Base-by-base conservation (phyloP, 2,888 invertebrate genomes). In the Tinea pellionella region DNA sequence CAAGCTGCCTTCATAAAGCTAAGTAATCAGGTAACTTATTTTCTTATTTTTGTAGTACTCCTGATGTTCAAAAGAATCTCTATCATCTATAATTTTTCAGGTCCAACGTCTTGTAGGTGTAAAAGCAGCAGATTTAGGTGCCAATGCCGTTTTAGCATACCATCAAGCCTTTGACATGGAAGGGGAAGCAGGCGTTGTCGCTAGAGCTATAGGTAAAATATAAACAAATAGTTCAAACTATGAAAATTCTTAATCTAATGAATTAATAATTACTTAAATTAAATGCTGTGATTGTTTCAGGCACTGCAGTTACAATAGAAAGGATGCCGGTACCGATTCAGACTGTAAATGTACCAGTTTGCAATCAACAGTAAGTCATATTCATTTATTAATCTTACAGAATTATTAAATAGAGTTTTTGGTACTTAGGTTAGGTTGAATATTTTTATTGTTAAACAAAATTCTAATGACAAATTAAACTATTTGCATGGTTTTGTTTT, bases 111-210 rank as follows among this genome's bases (percentile, higher is more conserved):
- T 95, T 72, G 96, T 98, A 67, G 98, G 98, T 0, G 78, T 97
- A 0, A 98, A 98, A 75, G 97, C 97, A 2, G 89, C 96, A 0
- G 97, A 97, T 72, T 87, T 97, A 63, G 97, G 98, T 11, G 98
- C 96, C 18, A 98, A 98, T 86, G 95, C 97, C 1, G 97, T 98
- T 9, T 92, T 98, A 62, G 98, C 97, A 68, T 99, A 97, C 74
- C 92, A 93, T 59, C 97, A 98, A 74, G 96, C 94, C 77, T 98
- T 98, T 77, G 98, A 99, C 80, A 79, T 99, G 67, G 98, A 99
- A 79, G 98, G 98, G 0, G 98, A 98, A 77, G 96, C 96, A 1
- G 98, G 98, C 0, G 96, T 98, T 59, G 98, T 98, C 0, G 98
- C 97, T 0, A 90, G 99, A 65, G 98, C 97, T 11, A 95, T 97